Percentiles rank a stretch among this genome's conserved stretches.
Evolutionary conservation across 2,113 vertebrate species (phyloP).

Genomic region (Andinoacara biseriatus): DNA sequence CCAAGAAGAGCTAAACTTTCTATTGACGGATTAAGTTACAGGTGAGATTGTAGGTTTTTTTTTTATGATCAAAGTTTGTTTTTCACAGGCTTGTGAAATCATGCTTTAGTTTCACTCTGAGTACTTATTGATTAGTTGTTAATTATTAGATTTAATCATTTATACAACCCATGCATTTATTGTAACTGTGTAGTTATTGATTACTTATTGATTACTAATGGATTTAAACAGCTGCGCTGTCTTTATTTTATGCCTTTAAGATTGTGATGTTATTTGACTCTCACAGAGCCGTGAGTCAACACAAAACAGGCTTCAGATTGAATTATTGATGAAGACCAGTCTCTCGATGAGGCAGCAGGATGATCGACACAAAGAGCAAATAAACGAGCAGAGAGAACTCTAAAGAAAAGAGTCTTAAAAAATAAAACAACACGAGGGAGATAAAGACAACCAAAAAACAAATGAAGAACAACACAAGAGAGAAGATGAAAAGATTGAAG

Average conservation of each 20-base stretch:
- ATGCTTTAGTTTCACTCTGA: not conserved
- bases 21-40: conserved; percentile 39
- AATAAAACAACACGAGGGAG: not conserved
- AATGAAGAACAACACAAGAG: not conserved
- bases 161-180: not conserved
- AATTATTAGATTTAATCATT: not conserved
- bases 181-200: not conserved
- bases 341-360: conserved; percentile 3
- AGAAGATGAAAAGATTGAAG: not conserved
- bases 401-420: not conserved
- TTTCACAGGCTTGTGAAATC: not conserved
- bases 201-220: not conserved
- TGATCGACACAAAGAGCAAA: not conserved
- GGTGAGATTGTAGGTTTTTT: not conserved
- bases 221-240: not conserved
- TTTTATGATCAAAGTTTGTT: not conserved
- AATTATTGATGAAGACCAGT: conserved; percentile 55
- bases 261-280: conserved; percentile 4
- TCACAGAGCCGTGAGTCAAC: not conserved
- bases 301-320: conserved; percentile 9
- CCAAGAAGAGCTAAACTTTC: conserved; percentile 38
- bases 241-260: not conserved
- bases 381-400: not conserved
- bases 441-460: not conserved
- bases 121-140: not conserved